phyloP scores from a whole-genome alignment of 2,113 vertebrate species.

The Ondatra zibethicus region DNA sequence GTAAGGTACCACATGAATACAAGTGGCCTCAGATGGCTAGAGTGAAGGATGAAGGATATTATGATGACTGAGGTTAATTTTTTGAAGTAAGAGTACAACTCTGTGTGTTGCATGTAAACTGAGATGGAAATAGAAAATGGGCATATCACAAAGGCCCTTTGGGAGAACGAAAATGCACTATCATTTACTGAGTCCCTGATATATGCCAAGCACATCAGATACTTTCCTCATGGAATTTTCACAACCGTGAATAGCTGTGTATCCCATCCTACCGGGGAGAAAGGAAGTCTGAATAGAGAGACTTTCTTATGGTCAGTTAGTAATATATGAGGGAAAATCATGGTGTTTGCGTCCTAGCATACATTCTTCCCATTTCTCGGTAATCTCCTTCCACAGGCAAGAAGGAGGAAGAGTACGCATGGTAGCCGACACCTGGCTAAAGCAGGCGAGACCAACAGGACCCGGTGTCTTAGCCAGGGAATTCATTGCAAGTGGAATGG shows the following conservation, averaged over 20 bases:
- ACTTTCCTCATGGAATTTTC: constrained; percentile 14
- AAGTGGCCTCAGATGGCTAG: background rate
- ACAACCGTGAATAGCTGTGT: background rate
- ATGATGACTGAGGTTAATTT: background rate
- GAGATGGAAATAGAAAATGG: background rate
- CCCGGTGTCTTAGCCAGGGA: background rate
- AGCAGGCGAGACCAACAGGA: background rate
- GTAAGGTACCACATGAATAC: background rate
- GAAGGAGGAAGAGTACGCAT: background rate
- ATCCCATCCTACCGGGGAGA: background rate
- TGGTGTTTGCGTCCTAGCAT: background rate
- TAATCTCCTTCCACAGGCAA: background rate
- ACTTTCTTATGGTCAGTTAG: background rate
- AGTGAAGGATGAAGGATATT: background rate
- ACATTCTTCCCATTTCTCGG: background rate
- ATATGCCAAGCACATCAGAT: background rate
- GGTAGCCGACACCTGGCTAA: background rate
- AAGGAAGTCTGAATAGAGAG: background rate
- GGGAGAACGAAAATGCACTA: background rate
- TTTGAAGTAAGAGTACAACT: background rate
- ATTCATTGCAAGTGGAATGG: background rate
- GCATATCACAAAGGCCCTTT: background rate
- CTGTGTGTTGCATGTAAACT: background rate
- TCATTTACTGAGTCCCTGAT: background rate
- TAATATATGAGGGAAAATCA: background rate